Conservation (phyloP, 1,140 invertebrate genomes). For the Linepithema humile region DNA sequence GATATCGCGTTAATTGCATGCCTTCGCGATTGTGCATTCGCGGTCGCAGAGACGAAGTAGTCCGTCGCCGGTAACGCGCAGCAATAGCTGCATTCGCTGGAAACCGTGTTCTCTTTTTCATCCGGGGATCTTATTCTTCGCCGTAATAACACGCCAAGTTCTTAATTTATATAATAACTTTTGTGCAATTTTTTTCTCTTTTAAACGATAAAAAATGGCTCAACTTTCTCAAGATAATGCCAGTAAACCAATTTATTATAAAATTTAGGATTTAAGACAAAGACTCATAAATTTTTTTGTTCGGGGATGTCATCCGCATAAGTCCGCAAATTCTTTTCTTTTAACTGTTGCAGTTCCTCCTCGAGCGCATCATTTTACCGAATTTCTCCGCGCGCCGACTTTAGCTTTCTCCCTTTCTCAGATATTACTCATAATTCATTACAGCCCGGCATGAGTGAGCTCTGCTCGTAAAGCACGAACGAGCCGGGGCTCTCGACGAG, state of each 20-base stretch:
- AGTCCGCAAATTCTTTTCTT: too few relatives aligned
- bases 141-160: not conserved
- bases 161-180: not conserved
- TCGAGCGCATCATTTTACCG: too few relatives aligned
- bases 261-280: too few relatives aligned
- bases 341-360: too few relatives aligned
- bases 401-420: conserved; percentile 5
- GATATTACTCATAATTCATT: conserved; percentile 56
- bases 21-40: conserved; percentile 69
- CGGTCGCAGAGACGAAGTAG: conserved; percentile 32
- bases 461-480: conserved; percentile 53
- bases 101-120: not conserved
- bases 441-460: conserved; percentile 42
- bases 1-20: conserved; percentile 77
- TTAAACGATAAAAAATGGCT: not conserved
- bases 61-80: conserved; percentile 2
- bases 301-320: too few relatives aligned
- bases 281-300: too few relatives aligned
- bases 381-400: conserved; percentile 15
- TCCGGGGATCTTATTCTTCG: not conserved
- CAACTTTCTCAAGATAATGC: not conserved
- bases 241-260: not conserved
- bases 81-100: not conserved
- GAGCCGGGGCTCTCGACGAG: conserved; percentile 23
- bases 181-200: not conserved